Conservation (phyloP, 2,113 vertebrate species). For the Bufo bufo region DNA sequence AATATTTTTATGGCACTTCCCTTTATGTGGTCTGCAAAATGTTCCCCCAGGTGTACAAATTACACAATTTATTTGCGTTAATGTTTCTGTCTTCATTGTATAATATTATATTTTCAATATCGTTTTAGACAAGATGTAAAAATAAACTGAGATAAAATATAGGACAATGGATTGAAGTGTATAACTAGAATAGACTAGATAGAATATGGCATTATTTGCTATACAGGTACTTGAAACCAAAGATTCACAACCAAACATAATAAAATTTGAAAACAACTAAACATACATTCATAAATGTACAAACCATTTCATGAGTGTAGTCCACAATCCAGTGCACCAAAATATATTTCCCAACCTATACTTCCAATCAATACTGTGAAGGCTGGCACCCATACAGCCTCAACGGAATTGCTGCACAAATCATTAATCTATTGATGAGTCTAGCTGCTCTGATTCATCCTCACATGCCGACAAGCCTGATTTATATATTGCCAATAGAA, state of each 20-base stretch:
- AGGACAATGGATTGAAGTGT: neutral
- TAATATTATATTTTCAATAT: neutral
- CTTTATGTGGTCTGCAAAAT: neutral
- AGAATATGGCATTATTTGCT: neutral
- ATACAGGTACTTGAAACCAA: neutral
- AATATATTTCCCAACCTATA: neutral
- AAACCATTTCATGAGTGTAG: neutral
- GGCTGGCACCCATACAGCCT: neutral
- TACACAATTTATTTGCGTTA: neutral
- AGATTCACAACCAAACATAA: neutral
- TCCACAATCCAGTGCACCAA: neutral
- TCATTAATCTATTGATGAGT: neutral
- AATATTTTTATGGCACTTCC: neutral
- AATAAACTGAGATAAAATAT: neutral
- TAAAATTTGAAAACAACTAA: neutral
- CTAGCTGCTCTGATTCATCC: neutral
- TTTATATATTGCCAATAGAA: no score
- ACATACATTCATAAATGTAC: neutral
- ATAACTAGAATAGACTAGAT: neutral
- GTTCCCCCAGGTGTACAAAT: neutral
- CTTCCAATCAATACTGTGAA: neutral
- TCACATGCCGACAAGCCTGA: neutral
- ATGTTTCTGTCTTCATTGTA: neutral
- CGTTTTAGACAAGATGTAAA: neutral
- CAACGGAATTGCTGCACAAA: neutral